These are phyloP conservation scores for Agapostemon virescens DNA, from an alignment of 2,888 invertebrate species.

Conservation along the genomic window DNA sequence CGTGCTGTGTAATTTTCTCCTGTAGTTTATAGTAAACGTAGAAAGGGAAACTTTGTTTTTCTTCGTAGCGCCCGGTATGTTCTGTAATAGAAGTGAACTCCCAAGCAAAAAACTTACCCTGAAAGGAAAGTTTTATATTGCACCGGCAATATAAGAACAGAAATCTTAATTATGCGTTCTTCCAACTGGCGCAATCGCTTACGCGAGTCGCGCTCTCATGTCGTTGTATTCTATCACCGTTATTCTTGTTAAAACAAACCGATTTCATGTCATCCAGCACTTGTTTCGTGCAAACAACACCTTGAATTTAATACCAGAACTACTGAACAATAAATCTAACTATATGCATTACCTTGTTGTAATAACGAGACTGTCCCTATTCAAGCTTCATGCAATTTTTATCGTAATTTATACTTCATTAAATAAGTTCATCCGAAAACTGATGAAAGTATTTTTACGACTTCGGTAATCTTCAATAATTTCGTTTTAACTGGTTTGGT, in stretches of 20 bases:
- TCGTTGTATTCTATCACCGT: neutral
- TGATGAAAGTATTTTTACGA: too few species aligned
- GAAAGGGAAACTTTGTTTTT: constrained; percentile 61
- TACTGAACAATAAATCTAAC: too few species aligned
- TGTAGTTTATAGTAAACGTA: constrained; percentile 49
- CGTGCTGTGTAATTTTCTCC: constrained; percentile 48
- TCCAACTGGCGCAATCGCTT: constrained; percentile 8
- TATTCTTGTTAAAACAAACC: neutral
- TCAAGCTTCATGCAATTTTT: too few species aligned
- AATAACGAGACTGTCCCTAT: too few species aligned
- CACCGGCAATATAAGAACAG: constrained; percentile 47
- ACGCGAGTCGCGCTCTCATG: neutral
- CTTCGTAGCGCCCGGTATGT: constrained; percentile 35
- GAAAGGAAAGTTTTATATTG: constrained; percentile 58
- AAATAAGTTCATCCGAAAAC: too few species aligned
- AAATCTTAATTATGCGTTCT: constrained; percentile 57
- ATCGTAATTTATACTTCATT: too few species aligned
- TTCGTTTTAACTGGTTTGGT: too few species aligned
- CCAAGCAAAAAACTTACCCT: constrained; percentile 50
- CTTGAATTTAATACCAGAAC: neutral
- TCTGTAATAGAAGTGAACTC: constrained; percentile 56
- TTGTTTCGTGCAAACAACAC: neutral
- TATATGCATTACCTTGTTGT: too few species aligned
- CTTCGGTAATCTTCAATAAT: too few species aligned
- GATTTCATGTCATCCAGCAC: neutral